Conservation (phyloP, 2,888 invertebrate genomes). For the Melieria picta region DNA sequence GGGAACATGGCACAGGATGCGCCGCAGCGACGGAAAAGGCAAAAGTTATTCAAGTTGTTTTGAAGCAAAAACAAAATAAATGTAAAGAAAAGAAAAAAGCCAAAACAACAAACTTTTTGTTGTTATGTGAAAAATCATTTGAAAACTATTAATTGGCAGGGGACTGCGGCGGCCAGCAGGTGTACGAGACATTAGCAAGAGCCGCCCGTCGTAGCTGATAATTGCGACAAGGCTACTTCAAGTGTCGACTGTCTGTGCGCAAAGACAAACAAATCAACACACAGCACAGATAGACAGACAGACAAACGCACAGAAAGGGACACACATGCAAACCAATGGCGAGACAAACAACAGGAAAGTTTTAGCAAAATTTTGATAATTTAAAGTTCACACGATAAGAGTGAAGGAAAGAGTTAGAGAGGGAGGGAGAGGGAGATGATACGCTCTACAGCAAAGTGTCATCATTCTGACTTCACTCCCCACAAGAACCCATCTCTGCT, state of each 20-base stretch:
- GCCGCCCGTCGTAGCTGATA: slow-evolving; percentile 21
- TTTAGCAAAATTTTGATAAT: slow-evolving; percentile 23
- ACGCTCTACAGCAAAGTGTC: too few relatives aligned
- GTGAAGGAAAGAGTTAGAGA: background rate
- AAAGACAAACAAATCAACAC: background rate
- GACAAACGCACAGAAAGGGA: slow-evolving; percentile 1
- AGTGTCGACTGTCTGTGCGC: background rate
- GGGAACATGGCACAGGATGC: background rate
- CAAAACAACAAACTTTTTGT: slow-evolving; percentile 4
- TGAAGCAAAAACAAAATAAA: background rate
- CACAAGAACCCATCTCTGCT: too few relatives aligned
- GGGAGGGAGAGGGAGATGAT: too few relatives aligned
- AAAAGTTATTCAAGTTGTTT: slow-evolving; percentile 18
- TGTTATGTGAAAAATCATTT: slow-evolving; percentile 23
- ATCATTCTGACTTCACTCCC: too few relatives aligned
- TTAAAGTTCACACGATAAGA: slow-evolving; percentile 20
- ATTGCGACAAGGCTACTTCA: slow-evolving; percentile 10
- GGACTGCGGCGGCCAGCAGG: slow-evolving; percentile 6
- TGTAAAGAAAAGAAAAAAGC: background rate
- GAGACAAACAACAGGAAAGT: slow-evolving; percentile 16
- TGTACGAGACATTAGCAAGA: slow-evolving; percentile 7
- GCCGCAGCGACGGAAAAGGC: background rate
- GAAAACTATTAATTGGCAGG: slow-evolving; percentile 19
- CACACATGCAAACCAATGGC: background rate
- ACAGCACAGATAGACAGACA: background rate